Percentiles rank a stretch among this genome's conserved stretches.
phyloP scores from a whole-genome alignment of 2,888 invertebrate species.

The Erebia epiphron region DNA sequence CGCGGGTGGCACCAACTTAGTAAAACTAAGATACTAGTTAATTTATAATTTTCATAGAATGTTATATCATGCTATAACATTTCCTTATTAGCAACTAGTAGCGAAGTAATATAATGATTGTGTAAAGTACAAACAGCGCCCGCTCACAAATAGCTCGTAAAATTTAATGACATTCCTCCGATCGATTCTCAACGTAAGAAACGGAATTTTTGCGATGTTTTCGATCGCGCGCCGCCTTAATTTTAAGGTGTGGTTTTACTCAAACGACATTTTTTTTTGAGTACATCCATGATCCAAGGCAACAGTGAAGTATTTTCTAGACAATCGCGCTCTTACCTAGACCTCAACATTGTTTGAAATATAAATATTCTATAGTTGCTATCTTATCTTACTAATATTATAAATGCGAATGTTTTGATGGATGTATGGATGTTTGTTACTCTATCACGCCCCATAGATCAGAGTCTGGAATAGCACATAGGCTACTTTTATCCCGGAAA shows the following conservation, averaged over 20 bases:
- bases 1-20: slow-evolving; percentile 1
- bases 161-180: slow-evolving; percentile 70
- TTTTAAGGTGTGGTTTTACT: slow-evolving; percentile 51
- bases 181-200: slow-evolving; percentile 54
- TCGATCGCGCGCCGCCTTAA: slow-evolving; percentile 63
- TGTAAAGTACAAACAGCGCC: slow-evolving; percentile 38
- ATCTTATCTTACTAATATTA: no score
- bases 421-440: no score
- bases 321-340: no score
- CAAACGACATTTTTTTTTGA: slow-evolving; percentile 21
- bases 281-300: no score
- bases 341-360: no score
- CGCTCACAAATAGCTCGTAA: slow-evolving; percentile 68
- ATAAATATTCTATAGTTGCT: no score
- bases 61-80: neutral
- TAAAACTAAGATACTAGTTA: neutral
- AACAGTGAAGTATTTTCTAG: no score
- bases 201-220: slow-evolving; percentile 68
- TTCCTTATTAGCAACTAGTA: slow-evolving; percentile 23
- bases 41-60: neutral
- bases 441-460: no score
- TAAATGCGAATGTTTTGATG: no score
- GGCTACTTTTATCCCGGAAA: no score
- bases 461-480: no score
- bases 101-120: slow-evolving; percentile 22